Base-by-base conservation (phyloP, 2,113 vertebrate species). In the Serinus canaria region DNA sequence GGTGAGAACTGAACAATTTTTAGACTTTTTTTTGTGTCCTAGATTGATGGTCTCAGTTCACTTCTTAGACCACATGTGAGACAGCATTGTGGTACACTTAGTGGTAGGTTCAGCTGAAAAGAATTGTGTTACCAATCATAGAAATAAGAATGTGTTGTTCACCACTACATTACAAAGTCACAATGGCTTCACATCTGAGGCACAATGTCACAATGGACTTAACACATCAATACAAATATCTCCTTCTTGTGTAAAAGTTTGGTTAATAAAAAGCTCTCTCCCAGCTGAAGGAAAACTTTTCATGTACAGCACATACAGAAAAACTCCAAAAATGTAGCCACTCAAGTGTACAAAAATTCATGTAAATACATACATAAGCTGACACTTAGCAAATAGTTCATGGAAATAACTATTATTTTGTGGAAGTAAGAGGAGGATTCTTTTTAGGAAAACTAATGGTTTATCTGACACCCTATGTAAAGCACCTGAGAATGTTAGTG, bases 291-390 rank as follows among this genome's bases (percentile, higher is more conserved):
- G 37, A 49, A 90, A 92, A 55, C 2, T 2, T 73, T 30, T 31
- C 1, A 1, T 35, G 27, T 25, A 39, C 15, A 41, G 11, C 1
- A 1, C 4, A 9, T 25, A 27, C 3, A 30, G 12, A 50, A 10
- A 27, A 60, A 39, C 1, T 77, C 6, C 12, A 31, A 62, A 82
- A 73, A 46, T 24, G 14, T 22, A 56, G 7, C 13, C 12, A 27
- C 13, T 53, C 23, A 69, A 83, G 1, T 2, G 60, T 79, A 43
- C 20, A 8, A 83, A 60, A 76, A 35, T 24, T 31, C 0, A 9
- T 35, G 80, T 67, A 55, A 92, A 80, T 25, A 9, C 3, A 23
- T 31, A 27, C 6, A 28, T 47, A 46, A 80, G 1, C 13, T 49
- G 43, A 41, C 3, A 37, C 7, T 63, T 94, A 53, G 69, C 8